Percentiles rank a stretch among this genome's conserved stretches.
These are phyloP conservation scores for Haliclona indistincta DNA, from an alignment of 37 sponge, comb jelly and placozoan species.

Conservation along the genomic window DNA sequence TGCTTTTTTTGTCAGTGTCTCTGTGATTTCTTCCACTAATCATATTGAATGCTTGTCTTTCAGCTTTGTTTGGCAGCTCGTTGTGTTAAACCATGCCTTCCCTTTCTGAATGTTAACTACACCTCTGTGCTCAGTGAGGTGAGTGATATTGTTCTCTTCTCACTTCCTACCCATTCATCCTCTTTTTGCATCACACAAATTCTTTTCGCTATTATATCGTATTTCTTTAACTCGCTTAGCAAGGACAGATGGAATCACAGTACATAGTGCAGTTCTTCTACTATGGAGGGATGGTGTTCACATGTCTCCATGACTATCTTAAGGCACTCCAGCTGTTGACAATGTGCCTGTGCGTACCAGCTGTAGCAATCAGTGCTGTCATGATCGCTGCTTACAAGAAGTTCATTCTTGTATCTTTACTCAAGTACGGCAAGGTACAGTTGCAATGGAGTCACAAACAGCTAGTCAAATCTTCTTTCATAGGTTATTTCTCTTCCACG, in stretches of 20 bases:
- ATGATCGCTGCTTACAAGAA: slow-evolving; percentile 97
- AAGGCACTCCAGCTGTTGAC: slow-evolving; percentile 82
- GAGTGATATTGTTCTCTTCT: not conserved
- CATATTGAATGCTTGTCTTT: not conserved
- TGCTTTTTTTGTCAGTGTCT: not conserved
- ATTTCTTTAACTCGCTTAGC: not conserved
- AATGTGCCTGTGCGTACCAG: slow-evolving; percentile 80
- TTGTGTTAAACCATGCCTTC: slow-evolving; percentile 81
- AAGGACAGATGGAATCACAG: slow-evolving; percentile 66
- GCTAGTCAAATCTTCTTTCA: not conserved
- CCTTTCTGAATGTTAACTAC: slow-evolving; percentile 70
- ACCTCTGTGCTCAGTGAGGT: slow-evolving; percentile 68
- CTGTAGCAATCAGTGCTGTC: slow-evolving; percentile 86
- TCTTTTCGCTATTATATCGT: not conserved
- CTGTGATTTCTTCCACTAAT: not conserved
- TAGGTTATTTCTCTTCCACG: slow-evolving; percentile 61
- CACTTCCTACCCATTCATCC: not conserved
- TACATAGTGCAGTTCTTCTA: slow-evolving; percentile 85
- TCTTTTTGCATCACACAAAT: no score
- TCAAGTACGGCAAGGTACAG: slow-evolving; percentile 82
- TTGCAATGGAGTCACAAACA: not conserved
- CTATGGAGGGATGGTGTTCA: slow-evolving; percentile 94
- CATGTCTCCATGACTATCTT: slow-evolving; percentile 79
- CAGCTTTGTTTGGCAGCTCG: slow-evolving; percentile 84
- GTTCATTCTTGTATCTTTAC: slow-evolving; percentile 79